A percentile compares a stretch with the other conserved stretches of the same genome.
These are phyloP conservation scores for Melikaiella ostensackeni DNA, from an alignment of 2,888 invertebrate genomes.

Conservation along the genomic window DNA sequence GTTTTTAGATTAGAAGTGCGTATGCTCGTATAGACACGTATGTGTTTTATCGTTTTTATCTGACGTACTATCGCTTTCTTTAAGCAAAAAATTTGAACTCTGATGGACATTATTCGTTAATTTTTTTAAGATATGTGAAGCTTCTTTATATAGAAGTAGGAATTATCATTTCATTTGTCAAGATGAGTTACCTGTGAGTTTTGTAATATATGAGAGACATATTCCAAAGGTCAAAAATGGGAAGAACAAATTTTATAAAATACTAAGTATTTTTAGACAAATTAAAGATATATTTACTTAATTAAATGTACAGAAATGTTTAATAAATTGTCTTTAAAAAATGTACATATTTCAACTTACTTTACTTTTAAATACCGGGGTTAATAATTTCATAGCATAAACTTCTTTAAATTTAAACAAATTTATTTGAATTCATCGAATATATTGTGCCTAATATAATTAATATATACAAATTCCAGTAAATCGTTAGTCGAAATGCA, in stretches of 20 bases:
- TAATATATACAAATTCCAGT: constrained; percentile 11
- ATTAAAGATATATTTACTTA: constrained; percentile 31
- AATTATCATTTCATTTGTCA: background rate
- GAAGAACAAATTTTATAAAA: constrained; percentile 5
- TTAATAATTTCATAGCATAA: too few species aligned
- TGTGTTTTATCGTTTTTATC: background rate
- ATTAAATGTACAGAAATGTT: background rate
- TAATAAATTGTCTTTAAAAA: background rate
- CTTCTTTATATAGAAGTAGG: background rate
- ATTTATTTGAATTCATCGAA: constrained; percentile 16
- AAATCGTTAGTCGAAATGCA: background rate
- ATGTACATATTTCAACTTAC: background rate
- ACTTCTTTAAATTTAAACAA: background rate
- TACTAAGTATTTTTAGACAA: constrained; percentile 10
- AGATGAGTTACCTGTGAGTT: background rate
- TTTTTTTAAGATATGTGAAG: background rate
- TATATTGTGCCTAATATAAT: constrained; percentile 12
- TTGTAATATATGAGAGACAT: constrained; percentile 2
- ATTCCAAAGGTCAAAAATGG: background rate
- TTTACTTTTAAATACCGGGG: too few species aligned
- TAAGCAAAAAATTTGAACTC: background rate
- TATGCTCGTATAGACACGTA: background rate
- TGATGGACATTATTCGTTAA: too few species aligned
- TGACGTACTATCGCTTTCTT: background rate
- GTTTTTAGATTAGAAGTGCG: background rate